phyloP scores from a whole-genome alignment of 1,140 invertebrate genomes.

The Drosophila auraria region DNA sequence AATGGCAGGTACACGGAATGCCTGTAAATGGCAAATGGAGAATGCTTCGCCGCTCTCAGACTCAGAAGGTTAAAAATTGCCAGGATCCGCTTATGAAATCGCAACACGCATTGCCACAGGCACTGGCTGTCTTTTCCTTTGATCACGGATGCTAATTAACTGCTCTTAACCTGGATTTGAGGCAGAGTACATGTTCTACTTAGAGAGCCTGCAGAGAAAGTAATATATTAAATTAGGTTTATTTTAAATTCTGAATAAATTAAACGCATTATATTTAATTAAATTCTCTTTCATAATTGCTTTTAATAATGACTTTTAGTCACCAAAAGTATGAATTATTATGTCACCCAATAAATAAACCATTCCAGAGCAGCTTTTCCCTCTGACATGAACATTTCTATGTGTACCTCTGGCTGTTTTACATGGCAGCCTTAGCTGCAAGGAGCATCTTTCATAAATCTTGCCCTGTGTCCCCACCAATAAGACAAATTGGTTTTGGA shows the following conservation, averaged over 20 bases:
- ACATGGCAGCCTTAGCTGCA: slow-evolving; percentile 3
- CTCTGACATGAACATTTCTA: not conserved
- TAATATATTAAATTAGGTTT: too few species aligned
- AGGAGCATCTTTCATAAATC: slow-evolving; percentile 60
- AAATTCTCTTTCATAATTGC: not conserved
- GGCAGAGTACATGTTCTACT: slow-evolving; percentile 1
- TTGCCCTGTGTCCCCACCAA: slow-evolving; percentile 39
- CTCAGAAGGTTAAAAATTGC: slow-evolving; percentile 38
- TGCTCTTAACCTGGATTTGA: slow-evolving; percentile 48
- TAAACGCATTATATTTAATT: too few species aligned
- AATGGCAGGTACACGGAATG: slow-evolving; percentile 23
- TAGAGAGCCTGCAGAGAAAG: not conserved
- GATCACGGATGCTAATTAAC: slow-evolving; percentile 39
- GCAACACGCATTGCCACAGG: slow-evolving; percentile 20
- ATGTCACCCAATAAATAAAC: too few species aligned
- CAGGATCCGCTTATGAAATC: slow-evolving; percentile 45
- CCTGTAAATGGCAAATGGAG: slow-evolving; percentile 43
- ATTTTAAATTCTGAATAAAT: too few species aligned
- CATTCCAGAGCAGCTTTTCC: slow-evolving; percentile 9
- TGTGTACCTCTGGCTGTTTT: slow-evolving; percentile 10
- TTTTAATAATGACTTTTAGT: not conserved
- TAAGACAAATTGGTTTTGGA: slow-evolving; percentile 77
- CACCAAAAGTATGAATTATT: not conserved
- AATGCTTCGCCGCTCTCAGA: slow-evolving; percentile 24
- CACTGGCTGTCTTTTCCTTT: slow-evolving; percentile 31